Percentiles rank a stretch among this genome's conserved stretches.
phyloP scores from a whole-genome alignment of 2,113 vertebrate species.

The Menura novaehollandiae region DNA sequence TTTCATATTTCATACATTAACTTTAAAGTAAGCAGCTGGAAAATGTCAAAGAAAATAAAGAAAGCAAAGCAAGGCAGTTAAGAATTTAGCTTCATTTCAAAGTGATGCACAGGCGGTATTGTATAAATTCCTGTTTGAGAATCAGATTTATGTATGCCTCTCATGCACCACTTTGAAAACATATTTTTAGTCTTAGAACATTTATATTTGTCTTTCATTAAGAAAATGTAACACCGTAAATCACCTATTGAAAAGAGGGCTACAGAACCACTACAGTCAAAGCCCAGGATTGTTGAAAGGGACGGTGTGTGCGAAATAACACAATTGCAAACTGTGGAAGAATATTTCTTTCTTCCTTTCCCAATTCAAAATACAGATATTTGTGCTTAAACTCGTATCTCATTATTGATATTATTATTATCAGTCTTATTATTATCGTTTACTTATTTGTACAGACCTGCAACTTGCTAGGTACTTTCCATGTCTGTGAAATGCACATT shows the following conservation, averaged over 20 bases:
- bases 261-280: not conserved
- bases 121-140: not conserved
- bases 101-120: not conserved
- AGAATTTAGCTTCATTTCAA: constrained; percentile 10
- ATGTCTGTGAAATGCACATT: not conserved
- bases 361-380: not conserved
- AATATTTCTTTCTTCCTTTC: not conserved
- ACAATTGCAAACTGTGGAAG: not conserved
- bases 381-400: not conserved
- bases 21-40: constrained; percentile 18
- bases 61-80: not conserved
- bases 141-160: not conserved
- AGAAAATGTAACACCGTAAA: not conserved
- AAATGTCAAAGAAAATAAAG: constrained; percentile 42
- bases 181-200: not conserved
- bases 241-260: not conserved
- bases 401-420: not conserved
- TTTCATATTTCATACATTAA: constrained; percentile 12
- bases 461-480: not conserved
- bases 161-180: not conserved
- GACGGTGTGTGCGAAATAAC: not conserved
- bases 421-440: not conserved
- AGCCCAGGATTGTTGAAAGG: not conserved
- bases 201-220: constrained; percentile 3
- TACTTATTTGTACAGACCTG: not conserved